phyloP scores from a whole-genome alignment of 2,888 invertebrate species.

The Cosmopolites sordidus region DNA sequence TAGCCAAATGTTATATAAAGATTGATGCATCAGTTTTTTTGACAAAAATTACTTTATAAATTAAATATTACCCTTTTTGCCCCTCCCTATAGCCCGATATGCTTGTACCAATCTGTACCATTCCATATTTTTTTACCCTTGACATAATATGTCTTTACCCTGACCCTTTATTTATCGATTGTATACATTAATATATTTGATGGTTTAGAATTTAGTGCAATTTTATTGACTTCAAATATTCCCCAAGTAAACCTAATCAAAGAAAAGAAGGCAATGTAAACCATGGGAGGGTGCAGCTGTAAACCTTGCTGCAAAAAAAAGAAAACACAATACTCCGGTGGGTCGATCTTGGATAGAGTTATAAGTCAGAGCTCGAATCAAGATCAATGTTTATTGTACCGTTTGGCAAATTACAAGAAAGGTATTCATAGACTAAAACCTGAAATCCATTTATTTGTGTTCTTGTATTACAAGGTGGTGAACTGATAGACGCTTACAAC shows the following conservation, averaged over 20 bases:
- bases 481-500: constrained; percentile 82
- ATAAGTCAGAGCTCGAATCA: constrained; percentile 84
- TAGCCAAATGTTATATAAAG: too few relatives aligned
- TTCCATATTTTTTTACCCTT: constrained; percentile 20
- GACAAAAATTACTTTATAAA: too few relatives aligned
- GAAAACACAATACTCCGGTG: constrained; percentile 52
- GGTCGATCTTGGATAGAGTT: constrained; percentile 83
- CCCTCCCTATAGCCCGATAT: too few relatives aligned
- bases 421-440: constrained; percentile 52
- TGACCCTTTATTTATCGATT: constrained; percentile 26
- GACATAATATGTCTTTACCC: constrained; percentile 25
- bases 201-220: too few relatives aligned
- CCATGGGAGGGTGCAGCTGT: constrained; percentile 51
- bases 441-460: too few relatives aligned
- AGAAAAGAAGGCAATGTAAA: too few relatives aligned
- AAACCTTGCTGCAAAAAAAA: constrained; percentile 47
- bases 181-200: too few relatives aligned
- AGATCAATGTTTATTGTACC: constrained; percentile 82
- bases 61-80: too few relatives aligned
- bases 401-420: constrained; percentile 85
- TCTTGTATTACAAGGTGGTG: constrained; percentile 63
- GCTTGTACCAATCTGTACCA: constrained; percentile 20
- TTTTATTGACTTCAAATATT: too few relatives aligned
- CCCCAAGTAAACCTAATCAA: too few relatives aligned
- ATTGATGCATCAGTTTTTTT: too few relatives aligned